Base-by-base conservation (phyloP, 2,888 invertebrate genomes). In the Noctua janthe region DNA sequence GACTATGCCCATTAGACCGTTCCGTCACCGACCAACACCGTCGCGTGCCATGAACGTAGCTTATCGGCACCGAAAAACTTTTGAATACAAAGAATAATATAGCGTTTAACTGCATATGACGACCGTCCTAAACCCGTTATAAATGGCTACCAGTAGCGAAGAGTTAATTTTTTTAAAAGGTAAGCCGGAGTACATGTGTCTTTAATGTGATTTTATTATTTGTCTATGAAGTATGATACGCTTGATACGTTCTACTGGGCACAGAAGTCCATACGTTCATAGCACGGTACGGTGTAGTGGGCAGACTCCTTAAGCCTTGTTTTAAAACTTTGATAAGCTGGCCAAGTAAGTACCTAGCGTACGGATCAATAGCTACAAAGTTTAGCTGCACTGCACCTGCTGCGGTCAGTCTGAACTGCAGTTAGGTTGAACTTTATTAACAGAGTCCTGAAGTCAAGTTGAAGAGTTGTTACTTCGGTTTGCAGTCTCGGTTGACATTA, bases 361-460 rank as follows among this genome's bases (percentile, higher is more conserved):
- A 6, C 43, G 47, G 78, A 76, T 76, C 77, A 67, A 56, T 78
- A 78, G 43, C 43, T 29, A 43, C 76, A 8, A 66, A 75, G 51
- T 75, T 47, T 47, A 20, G 17, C 66, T 67, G 76, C 78, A 76
- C 23, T 67, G 35, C 66, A n/a, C 6, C 54, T 66, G 11, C 51
- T 47, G 62, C 39, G 49, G 39, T 70, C 1, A 23, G 39, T 17
- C n/a, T n/a, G 17, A 20, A 13, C 23, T 39, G 39, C 17, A 51
- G 49, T n/a, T 35, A 17, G 2, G 23, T 43, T 47, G 4, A 17
- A 76, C 7, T 23, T 72, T 17, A 47, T 59, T 20, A n/a, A 49
- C 47, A 47, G 29, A 43, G 43, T 7, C 23, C 17, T 67, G 47
- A 2, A 69, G 43, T 47, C 3, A 43, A 67, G 23, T n/a, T 47